These are phyloP conservation scores for Dryadula phaetusa DNA, from an alignment of 2,888 invertebrate species.

Conservation along the genomic window DNA sequence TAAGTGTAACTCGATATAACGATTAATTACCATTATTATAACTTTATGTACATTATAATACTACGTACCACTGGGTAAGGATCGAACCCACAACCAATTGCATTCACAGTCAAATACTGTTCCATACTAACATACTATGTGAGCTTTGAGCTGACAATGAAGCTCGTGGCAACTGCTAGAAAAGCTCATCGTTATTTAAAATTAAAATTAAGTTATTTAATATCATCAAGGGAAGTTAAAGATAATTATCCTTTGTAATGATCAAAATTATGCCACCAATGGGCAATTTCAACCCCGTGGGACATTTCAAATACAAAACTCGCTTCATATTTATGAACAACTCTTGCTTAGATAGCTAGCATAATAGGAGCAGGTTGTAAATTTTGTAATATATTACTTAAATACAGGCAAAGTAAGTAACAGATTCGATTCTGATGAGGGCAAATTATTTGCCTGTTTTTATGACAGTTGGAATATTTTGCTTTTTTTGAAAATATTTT, in stretches of 20 bases:
- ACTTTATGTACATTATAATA: no score
- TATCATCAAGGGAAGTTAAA: conserved; percentile 16
- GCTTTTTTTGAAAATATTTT: no score
- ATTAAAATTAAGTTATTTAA: conserved; percentile 5
- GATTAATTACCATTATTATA: no score
- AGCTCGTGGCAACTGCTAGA: no score
- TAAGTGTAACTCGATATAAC: no score
- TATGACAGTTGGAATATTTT: no score
- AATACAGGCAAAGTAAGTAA: neutral
- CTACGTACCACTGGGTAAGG: no score
- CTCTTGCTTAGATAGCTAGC: conserved; percentile 3
- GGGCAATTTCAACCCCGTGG: conserved; percentile 20
- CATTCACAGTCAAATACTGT: no score
- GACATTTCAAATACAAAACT: conserved; percentile 20
- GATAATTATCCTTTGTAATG: conserved; percentile 26
- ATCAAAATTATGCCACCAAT: conserved; percentile 23
- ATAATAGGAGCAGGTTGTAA: neutral
- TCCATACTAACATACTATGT: no score
- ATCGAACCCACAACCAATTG: no score
- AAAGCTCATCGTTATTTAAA: conserved; percentile 5
- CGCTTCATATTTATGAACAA: conserved; percentile 31
- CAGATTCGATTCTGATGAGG: neutral
- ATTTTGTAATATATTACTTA: neutral
- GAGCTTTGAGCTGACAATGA: no score
- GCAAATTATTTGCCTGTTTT: no score